These are phyloP conservation scores for Theretra japonica DNA, from an alignment of 2,888 invertebrate species.

Conservation along the genomic window DNA sequence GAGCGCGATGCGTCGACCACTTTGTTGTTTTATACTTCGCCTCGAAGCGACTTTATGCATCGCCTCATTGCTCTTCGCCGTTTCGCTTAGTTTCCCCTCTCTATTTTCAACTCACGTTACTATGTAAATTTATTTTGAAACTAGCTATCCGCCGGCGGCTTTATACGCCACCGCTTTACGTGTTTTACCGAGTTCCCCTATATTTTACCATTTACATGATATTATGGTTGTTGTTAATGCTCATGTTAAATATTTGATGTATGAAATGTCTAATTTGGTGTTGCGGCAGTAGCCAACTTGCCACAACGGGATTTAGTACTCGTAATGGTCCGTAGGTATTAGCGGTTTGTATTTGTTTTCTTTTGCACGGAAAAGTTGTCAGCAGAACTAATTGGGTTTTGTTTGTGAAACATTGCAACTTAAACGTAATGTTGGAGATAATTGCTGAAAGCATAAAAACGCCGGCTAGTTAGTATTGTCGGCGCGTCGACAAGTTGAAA, in stretches of 20 bases:
- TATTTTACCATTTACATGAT: constrained; percentile 26
- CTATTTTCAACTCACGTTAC: constrained; percentile 80
- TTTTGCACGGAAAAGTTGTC: not conserved
- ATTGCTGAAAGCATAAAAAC: constrained; percentile 57
- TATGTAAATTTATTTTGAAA: constrained; percentile 77
- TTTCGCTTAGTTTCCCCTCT: constrained; percentile 79
- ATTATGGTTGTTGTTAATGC: constrained; percentile 4
- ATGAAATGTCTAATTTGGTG: constrained; percentile 2
- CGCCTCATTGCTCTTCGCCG: constrained; percentile 82
- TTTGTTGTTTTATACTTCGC: constrained; percentile 84
- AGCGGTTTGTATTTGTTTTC: not conserved
- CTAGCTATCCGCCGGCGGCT: constrained; percentile 57
- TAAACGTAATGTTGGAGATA: constrained; percentile 3
- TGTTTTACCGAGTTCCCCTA: constrained; percentile 26
- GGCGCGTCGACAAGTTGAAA: constrained; percentile 65
- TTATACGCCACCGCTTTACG: constrained; percentile 40
- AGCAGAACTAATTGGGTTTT: constrained; percentile 15
- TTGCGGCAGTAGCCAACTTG: not conserved
- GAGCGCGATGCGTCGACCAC: constrained; percentile 79
- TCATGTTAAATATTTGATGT: constrained; percentile 14
- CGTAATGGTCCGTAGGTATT: not conserved
- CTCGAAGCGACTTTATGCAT: constrained; percentile 79
- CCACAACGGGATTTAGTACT: not conserved
- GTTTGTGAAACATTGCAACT: constrained; percentile 1
- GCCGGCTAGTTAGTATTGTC: constrained; percentile 56